Conservation (phyloP, 2,888 invertebrate species). For the Agrochola lychnidis region DNA sequence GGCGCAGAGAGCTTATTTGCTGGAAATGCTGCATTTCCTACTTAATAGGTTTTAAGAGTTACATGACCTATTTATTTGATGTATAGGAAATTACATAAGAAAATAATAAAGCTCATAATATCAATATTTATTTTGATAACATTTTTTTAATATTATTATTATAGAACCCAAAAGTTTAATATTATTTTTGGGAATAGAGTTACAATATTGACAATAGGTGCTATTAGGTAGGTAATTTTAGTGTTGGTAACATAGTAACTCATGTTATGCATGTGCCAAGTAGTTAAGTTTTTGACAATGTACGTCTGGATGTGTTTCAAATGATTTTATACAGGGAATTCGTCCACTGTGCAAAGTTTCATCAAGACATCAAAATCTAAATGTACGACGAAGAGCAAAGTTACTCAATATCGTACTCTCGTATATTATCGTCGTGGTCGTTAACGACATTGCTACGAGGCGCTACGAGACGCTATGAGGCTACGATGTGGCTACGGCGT, state of each 20-base stretch:
- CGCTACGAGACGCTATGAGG: conserved; percentile 44
- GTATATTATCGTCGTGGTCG: conserved; percentile 3
- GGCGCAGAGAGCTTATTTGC: neutral
- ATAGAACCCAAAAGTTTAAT: too few relatives aligned
- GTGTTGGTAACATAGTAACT: neutral
- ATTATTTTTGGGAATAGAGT: neutral
- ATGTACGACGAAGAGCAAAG: conserved; percentile 12
- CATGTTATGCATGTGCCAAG: neutral
- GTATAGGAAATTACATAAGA: neutral
- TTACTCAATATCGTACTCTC: neutral
- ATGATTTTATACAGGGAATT: neutral
- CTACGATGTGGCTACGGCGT: conserved; percentile 51
- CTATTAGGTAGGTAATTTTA: too few relatives aligned
- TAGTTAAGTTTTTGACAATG: neutral
- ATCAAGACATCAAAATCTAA: neutral
- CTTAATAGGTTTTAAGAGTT: neutral
- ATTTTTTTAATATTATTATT: neutral
- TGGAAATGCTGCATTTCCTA: neutral
- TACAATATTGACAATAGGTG: neutral
- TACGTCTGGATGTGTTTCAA: neutral
- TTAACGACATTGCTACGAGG: conserved; percentile 46
- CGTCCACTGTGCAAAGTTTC: neutral
- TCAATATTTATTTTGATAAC: neutral
- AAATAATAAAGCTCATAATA: neutral
- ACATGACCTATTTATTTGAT: neutral